These are phyloP conservation scores for Pimephales promelas DNA, from an alignment of 2,113 vertebrate genomes.

Conservation along the genomic window DNA sequence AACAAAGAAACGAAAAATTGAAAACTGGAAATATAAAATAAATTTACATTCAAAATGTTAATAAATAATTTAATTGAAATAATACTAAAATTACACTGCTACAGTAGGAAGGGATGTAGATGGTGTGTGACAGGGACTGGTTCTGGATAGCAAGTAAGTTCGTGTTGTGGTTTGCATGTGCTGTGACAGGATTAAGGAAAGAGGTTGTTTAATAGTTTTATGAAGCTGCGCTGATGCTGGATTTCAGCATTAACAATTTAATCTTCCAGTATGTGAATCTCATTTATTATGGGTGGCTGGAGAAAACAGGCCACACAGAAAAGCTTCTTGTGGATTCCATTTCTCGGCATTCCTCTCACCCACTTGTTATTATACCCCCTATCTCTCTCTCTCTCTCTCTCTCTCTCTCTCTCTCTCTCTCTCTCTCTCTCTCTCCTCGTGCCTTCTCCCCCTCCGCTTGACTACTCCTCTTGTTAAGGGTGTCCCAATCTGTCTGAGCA, in stretches of 20 bases:
- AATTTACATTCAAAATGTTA: background rate
- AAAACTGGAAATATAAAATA: background rate
- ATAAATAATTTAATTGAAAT: background rate
- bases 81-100: background rate
- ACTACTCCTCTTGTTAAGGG: slow-evolving; percentile 53
- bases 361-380: slow-evolving; percentile 32
- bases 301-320: slow-evolving; percentile 11
- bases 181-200: background rate
- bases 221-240: background rate
- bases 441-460: slow-evolving; percentile 35
- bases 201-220: slow-evolving; percentile 9
- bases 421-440: background rate
- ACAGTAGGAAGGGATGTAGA: background rate
- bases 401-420: no score
- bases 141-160: background rate
- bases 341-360: slow-evolving; percentile 48
- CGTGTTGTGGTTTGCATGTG: background rate
- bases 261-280: slow-evolving; percentile 26
- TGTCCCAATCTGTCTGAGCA: slow-evolving; percentile 52
- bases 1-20: no score
- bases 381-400: slow-evolving; percentile 8
- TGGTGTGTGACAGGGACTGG: background rate
- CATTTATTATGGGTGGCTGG: slow-evolving; percentile 15
- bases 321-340: slow-evolving; percentile 28
- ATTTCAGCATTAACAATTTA: slow-evolving; percentile 30